Conservation (phyloP, 2,113 vertebrate species). For the Notothenia coriiceps region DNA sequence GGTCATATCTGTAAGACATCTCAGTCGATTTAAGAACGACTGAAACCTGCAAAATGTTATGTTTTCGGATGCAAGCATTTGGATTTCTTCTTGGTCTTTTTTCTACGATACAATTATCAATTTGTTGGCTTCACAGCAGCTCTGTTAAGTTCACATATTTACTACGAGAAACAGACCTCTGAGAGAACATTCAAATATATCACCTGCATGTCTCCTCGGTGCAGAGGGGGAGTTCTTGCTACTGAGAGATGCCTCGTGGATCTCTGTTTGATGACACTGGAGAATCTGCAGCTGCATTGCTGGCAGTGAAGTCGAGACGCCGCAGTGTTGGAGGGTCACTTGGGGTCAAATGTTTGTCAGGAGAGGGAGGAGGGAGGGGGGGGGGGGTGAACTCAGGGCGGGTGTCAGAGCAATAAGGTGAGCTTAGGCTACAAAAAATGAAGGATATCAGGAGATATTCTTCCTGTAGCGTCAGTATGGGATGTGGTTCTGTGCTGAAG, state of each 20-base stretch:
- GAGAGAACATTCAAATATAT: too few species aligned
- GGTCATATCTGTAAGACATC: too few species aligned
- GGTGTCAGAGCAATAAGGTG: conserved; percentile 55
- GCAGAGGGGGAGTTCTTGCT: background rate
- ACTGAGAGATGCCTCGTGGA: background rate
- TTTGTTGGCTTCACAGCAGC: too few species aligned
- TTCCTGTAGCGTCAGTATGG: background rate
- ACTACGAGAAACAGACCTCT: too few species aligned
- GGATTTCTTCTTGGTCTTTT: background rate
- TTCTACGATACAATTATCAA: too few species aligned
- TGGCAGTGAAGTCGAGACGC: background rate
- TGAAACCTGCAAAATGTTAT: too few species aligned
- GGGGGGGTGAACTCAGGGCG: conserved; percentile 43
- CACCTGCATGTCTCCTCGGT: background rate
- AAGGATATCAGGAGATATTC: background rate
- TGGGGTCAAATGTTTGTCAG: background rate
- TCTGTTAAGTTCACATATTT: too few species aligned
- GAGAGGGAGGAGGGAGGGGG: too few species aligned
- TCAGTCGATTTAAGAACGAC: too few species aligned
- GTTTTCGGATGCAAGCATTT: background rate
- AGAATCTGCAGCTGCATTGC: background rate
- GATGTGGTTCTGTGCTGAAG: too few species aligned
- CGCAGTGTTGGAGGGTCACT: background rate
- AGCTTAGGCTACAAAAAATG: background rate
- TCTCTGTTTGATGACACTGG: conserved; percentile 10